Base-by-base conservation (phyloP, 1,140 invertebrate genomes). In the Apis laboriosa region DNA sequence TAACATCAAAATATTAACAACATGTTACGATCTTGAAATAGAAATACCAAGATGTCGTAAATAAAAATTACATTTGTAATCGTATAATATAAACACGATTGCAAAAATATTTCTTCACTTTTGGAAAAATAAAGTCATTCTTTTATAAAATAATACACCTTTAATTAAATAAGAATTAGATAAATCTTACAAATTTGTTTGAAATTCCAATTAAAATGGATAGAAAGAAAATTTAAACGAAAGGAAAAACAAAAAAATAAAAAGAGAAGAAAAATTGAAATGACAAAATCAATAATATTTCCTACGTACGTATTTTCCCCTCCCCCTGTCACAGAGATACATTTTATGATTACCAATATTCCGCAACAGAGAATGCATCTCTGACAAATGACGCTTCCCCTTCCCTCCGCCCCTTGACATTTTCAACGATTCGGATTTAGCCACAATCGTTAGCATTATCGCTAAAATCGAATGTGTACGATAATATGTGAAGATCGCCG, bases 401-500 rank as follows among this genome's bases (percentile, higher is more conserved):
- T 43, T 13, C 21, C 24, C 17, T 34, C 34, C 34, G 2, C 34
- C 34, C 34, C 34, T 34, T 56, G 28, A 56, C n/a, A 19, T 55
- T 60, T 17, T 34, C 70, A 74, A 43, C 70, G 34, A 81, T 58
- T 51, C 58, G 17, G 58, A 55, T 53, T 56, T 64, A 66, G 11
- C 34, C 34, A 34, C 8, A 19, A n/a, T 70, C 24, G 34, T 53
- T 72, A 78, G 13, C 43, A 43, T 58, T 55, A 66, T 73, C 61
- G 9, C 34, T 49, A 34, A 75, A 80, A 64, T 66, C 24, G 64
- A 80, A 63, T 12, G 12, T 12, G 12, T 75, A 73, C 58, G 17
- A 61, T 71, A 61, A 58, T 75, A 34, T 71, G 58, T 73, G 58
- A 84, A 92, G 92, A 84, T 93, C 92, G 60, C 92, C 92, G 49